Percentiles rank a stretch among this genome's conserved stretches.
These are phyloP conservation scores for Xylophagus ater DNA, from an alignment of 2,888 invertebrate genomes.

Conservation along the genomic window DNA sequence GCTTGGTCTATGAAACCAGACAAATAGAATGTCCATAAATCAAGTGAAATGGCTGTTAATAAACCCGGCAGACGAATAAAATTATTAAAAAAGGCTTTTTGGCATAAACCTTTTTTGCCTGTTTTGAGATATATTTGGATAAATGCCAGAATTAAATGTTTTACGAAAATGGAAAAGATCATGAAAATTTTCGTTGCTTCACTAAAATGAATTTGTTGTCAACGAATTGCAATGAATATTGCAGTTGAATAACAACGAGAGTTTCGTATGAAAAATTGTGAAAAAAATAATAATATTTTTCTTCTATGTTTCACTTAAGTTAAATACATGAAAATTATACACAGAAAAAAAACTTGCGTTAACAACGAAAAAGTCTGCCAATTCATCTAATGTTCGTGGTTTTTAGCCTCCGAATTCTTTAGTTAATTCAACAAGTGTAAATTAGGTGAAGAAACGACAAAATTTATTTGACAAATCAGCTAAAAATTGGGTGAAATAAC, in stretches of 20 bases:
- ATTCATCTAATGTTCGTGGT: no score
- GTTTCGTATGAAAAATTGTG: not conserved
- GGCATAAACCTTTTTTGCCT: slow-evolving; percentile 6
- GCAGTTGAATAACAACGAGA: no score
- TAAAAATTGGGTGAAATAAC: no score
- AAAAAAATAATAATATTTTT: not conserved
- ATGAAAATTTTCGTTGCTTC: not conserved
- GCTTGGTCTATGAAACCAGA: not conserved
- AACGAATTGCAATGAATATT: not conserved
- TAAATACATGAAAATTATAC: not conserved
- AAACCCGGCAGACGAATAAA: slow-evolving; percentile 10
- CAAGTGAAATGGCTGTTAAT: slow-evolving; percentile 8
- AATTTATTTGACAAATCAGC: no score
- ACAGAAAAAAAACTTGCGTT: no score
- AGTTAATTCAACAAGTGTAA: no score
- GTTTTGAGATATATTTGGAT: slow-evolving; percentile 3
- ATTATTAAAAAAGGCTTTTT: slow-evolving; percentile 13
- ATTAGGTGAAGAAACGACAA: no score
- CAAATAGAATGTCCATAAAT: slow-evolving; percentile 8
- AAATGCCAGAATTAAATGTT: slow-evolving; percentile 7
- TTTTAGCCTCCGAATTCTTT: no score
- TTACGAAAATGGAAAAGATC: not conserved
- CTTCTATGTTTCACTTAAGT: not conserved
- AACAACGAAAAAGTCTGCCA: no score
- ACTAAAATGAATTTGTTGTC: not conserved